Conservation (phyloP, 2,888 invertebrate species). For the Lycaena phlaeas region DNA sequence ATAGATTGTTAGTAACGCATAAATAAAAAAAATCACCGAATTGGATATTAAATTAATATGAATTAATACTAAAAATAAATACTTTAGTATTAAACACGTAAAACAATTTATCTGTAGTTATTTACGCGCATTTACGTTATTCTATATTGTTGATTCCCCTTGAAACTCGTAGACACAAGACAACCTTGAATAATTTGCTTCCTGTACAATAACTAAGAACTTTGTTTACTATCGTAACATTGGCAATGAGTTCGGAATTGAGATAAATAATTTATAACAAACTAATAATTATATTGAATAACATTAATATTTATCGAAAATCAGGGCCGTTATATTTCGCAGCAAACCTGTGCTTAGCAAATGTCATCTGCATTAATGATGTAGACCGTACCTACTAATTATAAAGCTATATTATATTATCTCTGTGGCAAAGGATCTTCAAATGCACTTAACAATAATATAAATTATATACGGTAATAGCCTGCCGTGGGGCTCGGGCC, state of each 20-base stretch:
- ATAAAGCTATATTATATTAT: too few species aligned
- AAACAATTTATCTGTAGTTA: not conserved
- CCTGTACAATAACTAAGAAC: conserved; percentile 59
- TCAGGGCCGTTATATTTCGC: not conserved
- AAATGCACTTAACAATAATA: too few species aligned
- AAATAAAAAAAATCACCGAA: conserved; percentile 1
- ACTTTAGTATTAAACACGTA: conserved; percentile 3
- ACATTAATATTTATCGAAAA: not conserved
- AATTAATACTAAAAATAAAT: too few species aligned
- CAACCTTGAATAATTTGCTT: conserved; percentile 49
- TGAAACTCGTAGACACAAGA: conserved; percentile 18
- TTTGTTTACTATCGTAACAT: conserved; percentile 46
- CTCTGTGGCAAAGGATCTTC: too few species aligned
- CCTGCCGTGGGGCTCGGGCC: too few species aligned
- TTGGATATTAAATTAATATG: too few species aligned
- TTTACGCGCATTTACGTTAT: too few species aligned
- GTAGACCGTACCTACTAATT: too few species aligned
- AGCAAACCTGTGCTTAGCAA: conserved; percentile 2
- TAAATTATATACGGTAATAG: too few species aligned
- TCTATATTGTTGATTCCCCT: conserved; percentile 13
- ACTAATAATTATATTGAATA: conserved; percentile 3
- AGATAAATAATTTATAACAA: conserved; percentile 21
- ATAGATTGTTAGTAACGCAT: not conserved
- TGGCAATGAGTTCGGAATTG: conserved; percentile 34
- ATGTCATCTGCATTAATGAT: too few species aligned